Base-by-base conservation (phyloP, 2,797 vertebrate species). In the Luscinia luscinia region DNA sequence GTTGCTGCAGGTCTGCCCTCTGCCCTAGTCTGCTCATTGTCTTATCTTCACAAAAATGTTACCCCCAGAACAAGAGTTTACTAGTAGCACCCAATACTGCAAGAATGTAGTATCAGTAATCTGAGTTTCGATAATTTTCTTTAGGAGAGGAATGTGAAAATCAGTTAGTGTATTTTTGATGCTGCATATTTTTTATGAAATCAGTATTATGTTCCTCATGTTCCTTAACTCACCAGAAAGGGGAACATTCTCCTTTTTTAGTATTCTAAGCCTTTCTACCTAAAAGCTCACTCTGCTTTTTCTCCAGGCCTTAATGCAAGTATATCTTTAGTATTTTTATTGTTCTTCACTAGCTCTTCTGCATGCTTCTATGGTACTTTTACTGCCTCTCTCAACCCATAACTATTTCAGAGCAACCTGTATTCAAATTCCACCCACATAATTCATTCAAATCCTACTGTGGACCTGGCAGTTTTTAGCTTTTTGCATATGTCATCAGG, bases 401-500 rank as follows among this genome's bases (percentile, higher is more conserved):
- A 64, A 61, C 34, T 93, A 75, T 94, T 94, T 94, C 89, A 82
- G 52, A 93, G 89, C 82, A 90, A 89, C 49, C 41, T 77, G 43
- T 41, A 83, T 93, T 95, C 67, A 87, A 84, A 94, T 92, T 95
- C 90, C 90, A 92, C 89, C 89, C 81, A 94, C 90, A 80, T 87
- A 89, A 85, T 93, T 89, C 68, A 68, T 90, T 92, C 72, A 91
- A 89, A 83, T 92, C 72, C 46, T 92, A 81, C 78, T 62, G 76
- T 95, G 87, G 87, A 92, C 92, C 66, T 81, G 62, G 66, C 84
- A 92, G 82, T 34, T 94, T 90, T 89, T 92, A 81, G 93, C 69
- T 96, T 96, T 89, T 85, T 84, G 82, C 73, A 22, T 87, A 59
- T 96, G 93, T 94, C 92, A 91, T 93, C 91, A 95, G 92, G 94